A percentile compares a stretch with the other conserved stretches of the same genome.
Conservation (phyloP, 2,888 invertebrate species). For the Apeira syringaria region DNA sequence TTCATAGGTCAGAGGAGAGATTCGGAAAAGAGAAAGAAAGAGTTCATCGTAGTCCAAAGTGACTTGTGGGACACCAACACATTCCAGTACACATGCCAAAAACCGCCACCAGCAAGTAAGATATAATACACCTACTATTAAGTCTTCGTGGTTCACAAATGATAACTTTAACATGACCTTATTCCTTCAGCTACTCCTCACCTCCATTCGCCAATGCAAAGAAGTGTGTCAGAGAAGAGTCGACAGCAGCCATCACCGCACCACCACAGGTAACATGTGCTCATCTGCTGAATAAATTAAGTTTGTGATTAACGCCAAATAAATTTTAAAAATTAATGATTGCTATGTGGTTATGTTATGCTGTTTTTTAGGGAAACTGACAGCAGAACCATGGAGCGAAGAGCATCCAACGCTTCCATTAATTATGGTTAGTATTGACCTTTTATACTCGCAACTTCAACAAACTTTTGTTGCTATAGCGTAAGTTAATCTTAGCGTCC, state of each 20-base stretch:
- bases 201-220: slow-evolving; percentile 82
- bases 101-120: slow-evolving; percentile 59
- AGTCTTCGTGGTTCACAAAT: too few relatives aligned
- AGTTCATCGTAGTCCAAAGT: slow-evolving; percentile 86
- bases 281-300: background rate
- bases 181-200: slow-evolving; percentile 33
- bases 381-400: slow-evolving; percentile 65
- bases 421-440: slow-evolving; percentile 52
- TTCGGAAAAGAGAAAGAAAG: slow-evolving; percentile 78
- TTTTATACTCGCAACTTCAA: background rate
- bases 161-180: too few relatives aligned
- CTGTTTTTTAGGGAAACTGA: slow-evolving; percentile 67
- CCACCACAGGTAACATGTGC: slow-evolving; percentile 59
- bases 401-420: slow-evolving; percentile 76
- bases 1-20: slow-evolving; percentile 73
- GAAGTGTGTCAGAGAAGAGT: slow-evolving; percentile 86
- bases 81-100: slow-evolving; percentile 80
- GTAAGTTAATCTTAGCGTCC: too few relatives aligned
- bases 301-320: too few relatives aligned
- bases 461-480: too few relatives aligned
- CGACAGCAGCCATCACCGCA: slow-evolving; percentile 79
- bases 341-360: background rate
- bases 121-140: too few relatives aligned
- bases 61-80: slow-evolving; percentile 87
- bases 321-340: too few relatives aligned